A percentile compares a stretch with the other conserved stretches of the same genome.
Conservation (phyloP, 2,888 invertebrate genomes). For the Pandemis corylana region DNA sequence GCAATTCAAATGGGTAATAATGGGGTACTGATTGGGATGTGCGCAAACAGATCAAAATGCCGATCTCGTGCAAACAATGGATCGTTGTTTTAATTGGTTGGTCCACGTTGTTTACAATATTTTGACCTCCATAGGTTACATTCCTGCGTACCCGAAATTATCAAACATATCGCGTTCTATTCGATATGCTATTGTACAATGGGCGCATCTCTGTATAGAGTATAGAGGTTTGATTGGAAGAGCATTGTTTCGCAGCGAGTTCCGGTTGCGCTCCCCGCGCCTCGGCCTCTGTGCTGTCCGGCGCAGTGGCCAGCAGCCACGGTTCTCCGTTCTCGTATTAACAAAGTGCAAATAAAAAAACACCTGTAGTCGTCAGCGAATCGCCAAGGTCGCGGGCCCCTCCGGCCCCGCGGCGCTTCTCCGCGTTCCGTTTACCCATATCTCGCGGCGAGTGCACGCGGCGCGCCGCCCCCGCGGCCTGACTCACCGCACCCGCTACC, state of each 20-base stretch:
- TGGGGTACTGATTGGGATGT: conserved; percentile 39
- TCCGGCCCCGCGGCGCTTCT: conserved; percentile 67
- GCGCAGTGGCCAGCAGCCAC: conserved; percentile 58
- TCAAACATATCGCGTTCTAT: conserved; percentile 37
- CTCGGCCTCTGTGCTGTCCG: conserved; percentile 53
- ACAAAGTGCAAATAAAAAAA: conserved; percentile 77
- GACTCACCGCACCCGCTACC: conserved; percentile 68
- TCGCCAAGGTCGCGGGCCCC: conserved; percentile 80
- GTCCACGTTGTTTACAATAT: conserved; percentile 50
- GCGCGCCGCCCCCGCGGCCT: conserved; percentile 70
- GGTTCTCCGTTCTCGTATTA: conserved; percentile 66
- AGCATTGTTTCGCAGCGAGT: conserved; percentile 67
- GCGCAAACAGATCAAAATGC: conserved; percentile 34
- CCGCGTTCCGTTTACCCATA: conserved; percentile 83
- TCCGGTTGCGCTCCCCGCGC: conserved; percentile 68
- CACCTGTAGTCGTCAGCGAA: conserved; percentile 83
- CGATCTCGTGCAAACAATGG: conserved; percentile 53
- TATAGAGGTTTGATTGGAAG: conserved; percentile 47
- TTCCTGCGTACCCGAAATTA: conserved; percentile 37
- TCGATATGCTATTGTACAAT: conserved; percentile 11
- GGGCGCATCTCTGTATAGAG: conserved; percentile 44
- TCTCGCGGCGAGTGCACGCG: conserved; percentile 81
- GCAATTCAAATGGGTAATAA: conserved; percentile 36
- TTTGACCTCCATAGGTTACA: conserved; percentile 25
- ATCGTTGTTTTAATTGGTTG: conserved; percentile 51